Evolutionary conservation across 1,140 invertebrate species (phyloP).

Genomic region (Orchesella cincta): DNA sequence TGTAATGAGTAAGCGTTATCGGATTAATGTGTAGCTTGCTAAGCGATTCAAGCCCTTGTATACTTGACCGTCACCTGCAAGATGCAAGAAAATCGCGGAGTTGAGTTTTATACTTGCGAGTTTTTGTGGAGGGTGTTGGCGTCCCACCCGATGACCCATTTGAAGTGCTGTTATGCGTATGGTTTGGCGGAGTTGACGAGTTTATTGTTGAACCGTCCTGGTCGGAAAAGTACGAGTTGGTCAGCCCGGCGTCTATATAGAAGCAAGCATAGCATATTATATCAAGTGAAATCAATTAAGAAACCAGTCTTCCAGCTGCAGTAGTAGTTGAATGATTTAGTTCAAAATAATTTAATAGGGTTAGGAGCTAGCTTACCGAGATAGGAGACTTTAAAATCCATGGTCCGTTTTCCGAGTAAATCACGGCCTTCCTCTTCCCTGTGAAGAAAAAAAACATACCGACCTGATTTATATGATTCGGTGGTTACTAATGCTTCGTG

Average conservation of each 20-base stretch:
- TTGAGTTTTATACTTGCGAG: conserved; percentile 88
- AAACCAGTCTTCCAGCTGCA: too few species aligned
- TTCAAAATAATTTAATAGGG: too few species aligned
- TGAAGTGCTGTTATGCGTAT: neutral
- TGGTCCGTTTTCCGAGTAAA: conserved; percentile 91
- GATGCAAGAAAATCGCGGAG: conserved; percentile 87
- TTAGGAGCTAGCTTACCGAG: conserved; percentile 25
- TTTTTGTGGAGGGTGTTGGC: conserved; percentile 72
- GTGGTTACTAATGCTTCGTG: too few species aligned
- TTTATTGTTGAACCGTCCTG: conserved; percentile 64
- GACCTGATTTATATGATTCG: too few species aligned
- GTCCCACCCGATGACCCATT: conserved; percentile 69
- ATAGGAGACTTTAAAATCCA: conserved; percentile 99
- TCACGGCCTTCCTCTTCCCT: conserved; percentile 98
- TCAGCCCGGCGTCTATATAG: conserved; percentile 79
- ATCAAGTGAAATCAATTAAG: too few species aligned
- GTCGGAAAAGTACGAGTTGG: conserved; percentile 85
- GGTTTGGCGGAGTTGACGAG: neutral
- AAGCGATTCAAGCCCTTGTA: neutral
- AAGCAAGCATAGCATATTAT: neutral
- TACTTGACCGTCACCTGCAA: conserved; percentile 58
- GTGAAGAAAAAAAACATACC: too few species aligned
- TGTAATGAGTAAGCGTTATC: neutral
- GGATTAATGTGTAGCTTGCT: neutral
- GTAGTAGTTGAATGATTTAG: too few species aligned